These are phyloP conservation scores for Calephelis perditalis DNA, from an alignment of 2,888 invertebrate species.

Conservation along the genomic window DNA sequence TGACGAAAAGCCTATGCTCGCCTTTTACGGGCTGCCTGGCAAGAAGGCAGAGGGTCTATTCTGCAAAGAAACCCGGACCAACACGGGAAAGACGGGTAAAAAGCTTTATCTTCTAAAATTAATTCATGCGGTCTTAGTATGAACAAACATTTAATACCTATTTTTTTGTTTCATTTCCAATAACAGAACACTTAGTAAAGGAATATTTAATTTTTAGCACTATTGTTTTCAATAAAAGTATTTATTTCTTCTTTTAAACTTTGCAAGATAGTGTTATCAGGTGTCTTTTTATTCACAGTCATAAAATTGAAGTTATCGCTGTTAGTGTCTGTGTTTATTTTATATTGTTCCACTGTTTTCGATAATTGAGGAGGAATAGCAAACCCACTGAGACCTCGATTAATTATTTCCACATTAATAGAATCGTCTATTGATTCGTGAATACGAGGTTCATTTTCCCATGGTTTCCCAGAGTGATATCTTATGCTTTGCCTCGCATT, in stretches of 20 bases:
- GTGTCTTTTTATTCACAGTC: conserved; percentile 23
- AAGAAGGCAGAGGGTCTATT: too few species aligned
- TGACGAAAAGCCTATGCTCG: too few species aligned
- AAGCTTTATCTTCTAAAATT: too few species aligned
- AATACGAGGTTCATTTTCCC: conserved; percentile 43
- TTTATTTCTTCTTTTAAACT: conserved; percentile 40
- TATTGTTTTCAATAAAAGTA: conserved; percentile 31
- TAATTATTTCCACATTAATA: conserved; percentile 59
- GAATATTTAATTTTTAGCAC: conserved; percentile 4
- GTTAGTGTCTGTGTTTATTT: conserved; percentile 28
- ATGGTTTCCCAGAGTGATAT: conserved; percentile 35
- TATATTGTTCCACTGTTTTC: conserved; percentile 35
- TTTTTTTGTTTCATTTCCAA: too few species aligned
- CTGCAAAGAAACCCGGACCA: too few species aligned
- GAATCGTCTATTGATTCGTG: conserved; percentile 47
- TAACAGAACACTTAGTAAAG: too few species aligned
- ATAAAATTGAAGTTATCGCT: conserved; percentile 18
- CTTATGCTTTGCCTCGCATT: conserved; percentile 45
- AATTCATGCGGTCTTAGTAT: too few species aligned
- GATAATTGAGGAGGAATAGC: conserved; percentile 50
- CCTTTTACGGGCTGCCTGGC: too few species aligned
- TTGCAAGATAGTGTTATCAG: conserved; percentile 29
- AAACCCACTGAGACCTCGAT: conserved; percentile 62
- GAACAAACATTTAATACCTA: too few species aligned
- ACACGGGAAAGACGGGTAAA: too few species aligned